Evolutionary conservation across 37 sponge, comb jelly and placozoan species (phyloP), one percentile per base, ranked within the genome.

Genomic region (Tethya wilhelma): DNA sequence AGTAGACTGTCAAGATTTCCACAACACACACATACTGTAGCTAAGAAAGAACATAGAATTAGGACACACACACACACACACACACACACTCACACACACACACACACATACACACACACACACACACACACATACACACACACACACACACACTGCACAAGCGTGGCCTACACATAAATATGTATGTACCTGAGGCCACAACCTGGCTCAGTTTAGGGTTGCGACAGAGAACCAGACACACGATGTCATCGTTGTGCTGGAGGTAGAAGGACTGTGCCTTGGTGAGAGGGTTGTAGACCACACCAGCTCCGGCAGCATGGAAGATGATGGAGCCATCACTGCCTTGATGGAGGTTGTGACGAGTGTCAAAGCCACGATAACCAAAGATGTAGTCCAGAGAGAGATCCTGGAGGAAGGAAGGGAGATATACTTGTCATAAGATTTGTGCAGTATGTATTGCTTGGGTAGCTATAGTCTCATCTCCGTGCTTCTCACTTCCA

Each of bases 211-310:
- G 74, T 59, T 83, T 90, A 17, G 75, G 81, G 57, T 82, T 81
- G 37, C 84, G 65, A 64, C 87, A 90, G 49, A 96, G 78, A 55
- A 83, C 57, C 12, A 98, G 59, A 56, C 89, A 89, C 14, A 96
- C 71, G 67, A 98, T 96, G 73, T 98, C 99, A 73, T 98, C 99
- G 46, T 89, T 98, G 88, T 98, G 99, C 80, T 98, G 90, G 62
- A 91, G 49, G 83, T 96, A 98, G 84, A 98, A 98, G 23, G 87
- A 72, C 82, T 98, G 99, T 23, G 65, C 56, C 39, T 71, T 74
- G 30, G 89, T 93, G 59, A 76, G 83, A 7, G 82, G 64, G 74
- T 96, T 75, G 45, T 70, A 86, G 20, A 98, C 90, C 28, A 98
- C 89, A 1, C 96, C 99, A 20, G 87, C 87, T 14, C 91, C 99